A percentile compares a stretch with the other conserved stretches of the same genome.
Conservation (phyloP, 2,888 invertebrate genomes). For the Dicyrtoma fusca region DNA sequence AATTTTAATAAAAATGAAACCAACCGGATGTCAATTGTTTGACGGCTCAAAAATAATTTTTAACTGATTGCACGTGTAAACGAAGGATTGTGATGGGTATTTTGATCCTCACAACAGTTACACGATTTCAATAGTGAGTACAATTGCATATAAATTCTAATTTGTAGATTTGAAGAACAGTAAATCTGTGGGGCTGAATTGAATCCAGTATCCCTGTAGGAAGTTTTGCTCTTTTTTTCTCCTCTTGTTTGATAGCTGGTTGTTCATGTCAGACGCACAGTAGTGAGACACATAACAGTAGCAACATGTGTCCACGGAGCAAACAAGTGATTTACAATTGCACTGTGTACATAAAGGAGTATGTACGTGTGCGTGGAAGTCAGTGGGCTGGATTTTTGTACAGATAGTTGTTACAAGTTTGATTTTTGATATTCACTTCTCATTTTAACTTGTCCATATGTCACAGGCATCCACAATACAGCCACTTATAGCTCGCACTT, state of each 20-base stretch:
- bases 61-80: too few relatives aligned
- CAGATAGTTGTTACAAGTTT: too few relatives aligned
- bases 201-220: neutral
- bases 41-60: too few relatives aligned
- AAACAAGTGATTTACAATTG: constrained; percentile 12
- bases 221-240: neutral
- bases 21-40: too few relatives aligned
- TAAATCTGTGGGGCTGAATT: neutral
- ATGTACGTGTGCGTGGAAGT: neutral
- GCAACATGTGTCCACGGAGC: too few relatives aligned
- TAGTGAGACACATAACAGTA: neutral
- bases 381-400: neutral
- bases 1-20: too few relatives aligned
- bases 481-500: too few relatives aligned
- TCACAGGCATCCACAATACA: neutral
- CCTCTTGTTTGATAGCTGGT: neutral
- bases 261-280: neutral
- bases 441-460: neutral
- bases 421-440: neutral
- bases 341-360: neutral
- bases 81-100: too few relatives aligned
- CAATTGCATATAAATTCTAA: too few relatives aligned
- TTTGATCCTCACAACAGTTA: too few relatives aligned
- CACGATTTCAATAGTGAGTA: too few relatives aligned
- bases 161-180: neutral